Percentiles rank a stretch among this genome's conserved stretches.
These are phyloP conservation scores for Coracopsis vasa DNA, from an alignment of 2,113 vertebrate genomes.

Conservation along the genomic window DNA sequence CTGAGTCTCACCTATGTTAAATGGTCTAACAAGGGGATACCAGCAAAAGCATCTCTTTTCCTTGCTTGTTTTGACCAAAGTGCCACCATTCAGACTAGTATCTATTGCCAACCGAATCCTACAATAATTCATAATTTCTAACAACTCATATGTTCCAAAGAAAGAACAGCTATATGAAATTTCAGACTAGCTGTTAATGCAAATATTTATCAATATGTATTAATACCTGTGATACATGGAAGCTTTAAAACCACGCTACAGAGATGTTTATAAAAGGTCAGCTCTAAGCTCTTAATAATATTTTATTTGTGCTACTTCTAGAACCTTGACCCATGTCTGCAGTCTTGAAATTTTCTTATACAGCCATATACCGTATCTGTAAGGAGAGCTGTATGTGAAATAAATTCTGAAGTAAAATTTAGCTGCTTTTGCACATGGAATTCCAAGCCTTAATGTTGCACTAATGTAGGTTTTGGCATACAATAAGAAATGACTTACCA, in stretches of 20 bases:
- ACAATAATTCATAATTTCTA: not conserved
- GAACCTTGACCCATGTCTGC: not conserved
- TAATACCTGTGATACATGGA: not conserved
- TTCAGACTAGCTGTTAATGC: not conserved
- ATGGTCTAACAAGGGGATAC: not conserved
- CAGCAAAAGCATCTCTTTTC: not conserved
- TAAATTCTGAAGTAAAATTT: not conserved
- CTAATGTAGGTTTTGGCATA: constrained; percentile 3
- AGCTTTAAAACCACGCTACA: not conserved
- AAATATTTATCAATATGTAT: not conserved
- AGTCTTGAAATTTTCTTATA: not conserved
- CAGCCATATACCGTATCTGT: rapidly evolving
- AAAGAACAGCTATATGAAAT: not conserved
- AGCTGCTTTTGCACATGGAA: not conserved
- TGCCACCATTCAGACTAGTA: not conserved
- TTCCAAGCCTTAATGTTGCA: not conserved
- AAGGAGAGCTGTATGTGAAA: not conserved
- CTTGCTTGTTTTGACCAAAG: not conserved
- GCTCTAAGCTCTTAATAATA: not conserved
- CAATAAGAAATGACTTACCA: constrained; percentile 39
- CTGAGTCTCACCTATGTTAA: not conserved
- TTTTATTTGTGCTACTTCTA: not conserved
- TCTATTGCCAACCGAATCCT: not conserved
- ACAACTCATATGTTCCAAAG: not conserved
- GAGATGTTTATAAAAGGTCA: not conserved